Evolutionary conservation across 1,140 invertebrate genomes (phyloP).

Genomic region (Pogonomyrmex californicus): DNA sequence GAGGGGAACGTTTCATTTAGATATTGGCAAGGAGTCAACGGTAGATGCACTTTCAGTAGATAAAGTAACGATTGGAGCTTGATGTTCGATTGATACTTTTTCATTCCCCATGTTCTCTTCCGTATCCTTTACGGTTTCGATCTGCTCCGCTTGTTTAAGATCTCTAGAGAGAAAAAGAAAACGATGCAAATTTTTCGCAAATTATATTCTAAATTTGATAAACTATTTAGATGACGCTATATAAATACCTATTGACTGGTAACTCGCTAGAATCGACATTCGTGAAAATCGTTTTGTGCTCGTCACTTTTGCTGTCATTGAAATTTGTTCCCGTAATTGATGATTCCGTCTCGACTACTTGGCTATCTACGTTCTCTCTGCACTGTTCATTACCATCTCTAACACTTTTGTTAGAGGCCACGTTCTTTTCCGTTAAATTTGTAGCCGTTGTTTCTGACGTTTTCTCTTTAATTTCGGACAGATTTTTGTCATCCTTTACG

Average conservation of each 20-base stretch:
- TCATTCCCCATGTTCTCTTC: neutral
- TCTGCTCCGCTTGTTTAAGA: neutral
- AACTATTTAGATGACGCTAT: neutral
- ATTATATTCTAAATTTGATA: neutral
- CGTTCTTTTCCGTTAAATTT: constrained; percentile 48
- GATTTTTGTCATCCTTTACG: constrained; percentile 65
- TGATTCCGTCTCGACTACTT: neutral
- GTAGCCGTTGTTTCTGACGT: neutral
- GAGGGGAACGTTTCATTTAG: constrained; percentile 68
- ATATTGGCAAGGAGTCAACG: neutral
- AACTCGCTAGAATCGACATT: constrained; percentile 73
- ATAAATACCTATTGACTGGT: constrained; percentile 68
- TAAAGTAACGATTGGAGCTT: neutral
- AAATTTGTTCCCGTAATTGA: constrained; percentile 42
- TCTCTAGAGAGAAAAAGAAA: constrained; percentile 5
- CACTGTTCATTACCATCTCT: constrained; percentile 42
- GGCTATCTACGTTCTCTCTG: constrained; percentile 37
- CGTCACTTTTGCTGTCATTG: constrained; percentile 51
- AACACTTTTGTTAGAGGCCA: constrained; percentile 18
- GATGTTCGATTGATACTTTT: neutral
- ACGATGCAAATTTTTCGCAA: neutral
- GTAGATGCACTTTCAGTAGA: neutral
- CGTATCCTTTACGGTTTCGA: neutral
- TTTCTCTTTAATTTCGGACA: constrained; percentile 50
- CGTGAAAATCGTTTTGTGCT: constrained; percentile 53